Evolutionary conservation across 2,797 vertebrate species (phyloP).

Genomic region (Pogonophryne albipinna): DNA sequence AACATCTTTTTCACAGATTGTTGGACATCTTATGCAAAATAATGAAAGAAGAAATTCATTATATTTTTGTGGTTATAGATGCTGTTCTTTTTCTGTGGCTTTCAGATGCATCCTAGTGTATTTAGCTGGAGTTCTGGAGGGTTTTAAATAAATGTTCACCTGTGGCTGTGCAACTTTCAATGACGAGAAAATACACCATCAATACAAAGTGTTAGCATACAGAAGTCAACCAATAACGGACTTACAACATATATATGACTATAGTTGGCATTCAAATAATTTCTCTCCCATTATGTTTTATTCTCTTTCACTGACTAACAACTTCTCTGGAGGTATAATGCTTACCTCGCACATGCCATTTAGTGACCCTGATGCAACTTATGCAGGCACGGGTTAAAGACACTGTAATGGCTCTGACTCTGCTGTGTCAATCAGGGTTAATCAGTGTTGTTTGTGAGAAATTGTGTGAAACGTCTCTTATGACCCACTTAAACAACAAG

Average conservation of each 20-base stretch:
- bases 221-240: not conserved
- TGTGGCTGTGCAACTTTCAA: not conserved
- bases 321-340: constrained; percentile 3
- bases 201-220: not conserved
- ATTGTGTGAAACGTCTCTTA: not conserved
- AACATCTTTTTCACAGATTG: too few species aligned
- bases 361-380: too few species aligned
- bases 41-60: not conserved
- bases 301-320: not conserved
- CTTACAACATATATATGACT: constrained; percentile 10
- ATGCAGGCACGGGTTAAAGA: too few species aligned
- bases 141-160: too few species aligned
- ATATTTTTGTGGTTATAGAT: too few species aligned
- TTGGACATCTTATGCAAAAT: not conserved
- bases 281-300: not conserved
- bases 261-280: constrained; percentile 2
- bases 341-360: constrained; percentile 1
- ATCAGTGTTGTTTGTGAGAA: constrained; percentile 56
- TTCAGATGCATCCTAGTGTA: too few species aligned
- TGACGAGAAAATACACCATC: not conserved
- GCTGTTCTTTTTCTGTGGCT: too few species aligned
- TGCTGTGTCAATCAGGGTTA: constrained; percentile 54
- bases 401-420: constrained; percentile 29
- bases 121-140: too few species aligned
- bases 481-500: constrained; percentile 44